Base-by-base conservation (phyloP, 2,888 invertebrate genomes). In the Drosophila nr. medialis region DNA sequence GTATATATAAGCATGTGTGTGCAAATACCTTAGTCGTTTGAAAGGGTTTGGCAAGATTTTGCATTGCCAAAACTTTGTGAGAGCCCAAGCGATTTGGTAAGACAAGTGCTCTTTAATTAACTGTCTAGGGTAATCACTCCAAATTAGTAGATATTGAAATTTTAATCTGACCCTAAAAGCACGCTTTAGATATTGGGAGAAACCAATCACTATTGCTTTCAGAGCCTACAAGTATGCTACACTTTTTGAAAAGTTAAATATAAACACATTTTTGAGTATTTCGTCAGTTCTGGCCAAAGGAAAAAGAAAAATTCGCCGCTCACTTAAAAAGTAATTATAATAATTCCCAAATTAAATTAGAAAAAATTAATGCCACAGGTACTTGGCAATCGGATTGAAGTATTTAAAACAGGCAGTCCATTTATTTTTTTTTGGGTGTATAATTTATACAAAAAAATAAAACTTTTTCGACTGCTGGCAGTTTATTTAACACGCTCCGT, bases 401-500 rank as follows among this genome's bases (percentile, higher is more conserved):
- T 24, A 45, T 24, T 45, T 8, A 24, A 45, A 24, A 15, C 7
- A 11, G 13, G 15, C 15, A 15, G 27, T 8, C 45, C 34, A 51
- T 40, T 36, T 29, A 1, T 7, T 29, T 72, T 32, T 34, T 68
- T 58, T 32, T 21, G 36, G 42, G 40, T 61, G 34, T 66, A 45
- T 61, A 61, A 61, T 70, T 53, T 45, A 50, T 54, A 42, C 58
- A 67, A 60, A 56, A 45, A 62, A 45, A 13, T 1, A 18, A 59
- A 76, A 69, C 49, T 64, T 78, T 80, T 78, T 32, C 56, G 63
- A 61, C 77, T 80, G 76, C 68, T 65, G 81, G 67, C 80, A 78
- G 67, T 80, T 80, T 78, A 80, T 80, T 80, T 78, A 78, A 72
- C 72, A 66, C 63, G 56, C 65, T 65, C 65, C 34, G 63, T 66